Conservation (phyloP, 2,888 invertebrate species). For the Palloptera scutellata region DNA sequence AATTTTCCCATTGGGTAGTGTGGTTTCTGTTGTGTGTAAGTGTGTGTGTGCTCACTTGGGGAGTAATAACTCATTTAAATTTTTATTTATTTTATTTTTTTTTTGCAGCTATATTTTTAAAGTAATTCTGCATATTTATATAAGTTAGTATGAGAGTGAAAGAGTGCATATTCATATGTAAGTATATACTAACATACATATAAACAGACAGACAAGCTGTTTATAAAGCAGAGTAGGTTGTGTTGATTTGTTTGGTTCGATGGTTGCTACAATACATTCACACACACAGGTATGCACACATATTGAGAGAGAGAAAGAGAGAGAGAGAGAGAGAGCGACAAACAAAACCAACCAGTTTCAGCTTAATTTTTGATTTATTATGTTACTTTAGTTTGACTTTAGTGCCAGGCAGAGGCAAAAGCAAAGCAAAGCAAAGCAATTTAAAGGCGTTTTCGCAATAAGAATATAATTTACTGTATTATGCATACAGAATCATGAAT, state of each 20-base stretch:
- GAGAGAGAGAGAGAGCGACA: background rate
- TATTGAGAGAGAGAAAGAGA: background rate
- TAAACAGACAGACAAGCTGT: background rate
- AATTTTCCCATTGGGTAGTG: too few species aligned
- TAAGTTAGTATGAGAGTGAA: background rate
- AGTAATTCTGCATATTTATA: background rate
- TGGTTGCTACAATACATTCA: background rate
- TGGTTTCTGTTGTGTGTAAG: too few species aligned
- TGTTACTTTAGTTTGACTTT: slow-evolving; percentile 9
- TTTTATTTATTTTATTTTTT: background rate
- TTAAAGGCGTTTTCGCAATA: too few species aligned
- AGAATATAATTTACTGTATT: too few species aligned
- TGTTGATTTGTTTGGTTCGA: too few species aligned
- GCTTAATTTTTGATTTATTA: slow-evolving; percentile 19
- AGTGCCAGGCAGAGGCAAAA: background rate
- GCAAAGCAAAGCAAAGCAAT: too few species aligned
- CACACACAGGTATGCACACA: background rate
- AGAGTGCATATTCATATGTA: background rate
- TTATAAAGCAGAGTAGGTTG: too few species aligned
- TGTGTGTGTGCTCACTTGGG: too few species aligned
- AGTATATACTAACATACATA: background rate
- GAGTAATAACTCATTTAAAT: too few species aligned
- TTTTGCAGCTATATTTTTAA: background rate
- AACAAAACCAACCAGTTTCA: background rate
- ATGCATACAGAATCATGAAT: too few species aligned